A percentile compares a stretch with the other conserved stretches of the same genome.
Conservation (phyloP, 2,113 vertebrate species). For the Lonchura striata region DNA sequence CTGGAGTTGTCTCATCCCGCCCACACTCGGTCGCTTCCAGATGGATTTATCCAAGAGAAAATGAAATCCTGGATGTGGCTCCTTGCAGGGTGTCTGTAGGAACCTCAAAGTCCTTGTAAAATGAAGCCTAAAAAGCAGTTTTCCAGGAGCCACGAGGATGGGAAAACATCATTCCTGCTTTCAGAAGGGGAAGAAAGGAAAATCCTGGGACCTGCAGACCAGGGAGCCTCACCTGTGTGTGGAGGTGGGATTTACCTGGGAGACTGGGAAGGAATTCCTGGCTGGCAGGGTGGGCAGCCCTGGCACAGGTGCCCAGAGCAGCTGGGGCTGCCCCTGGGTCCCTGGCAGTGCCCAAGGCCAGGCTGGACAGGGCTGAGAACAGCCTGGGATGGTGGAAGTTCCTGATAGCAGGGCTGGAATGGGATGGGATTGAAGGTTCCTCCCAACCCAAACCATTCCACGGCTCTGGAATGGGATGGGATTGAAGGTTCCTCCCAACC, state of each 20-base stretch:
- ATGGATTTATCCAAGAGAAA: not conserved
- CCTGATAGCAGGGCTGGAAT: no score
- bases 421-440: not conserved
- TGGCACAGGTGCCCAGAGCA: not conserved
- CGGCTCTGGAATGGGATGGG: not conserved
- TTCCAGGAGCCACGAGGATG: not conserved
- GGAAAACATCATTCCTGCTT: not conserved
- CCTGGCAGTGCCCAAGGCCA: not conserved
- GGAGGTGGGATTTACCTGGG: not conserved
- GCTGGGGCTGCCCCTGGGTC: not conserved
- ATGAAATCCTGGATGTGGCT: not conserved
- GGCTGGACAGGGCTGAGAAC: not conserved
- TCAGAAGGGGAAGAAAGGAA: not conserved
- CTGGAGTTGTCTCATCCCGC: not conserved
- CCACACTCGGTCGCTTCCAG: not conserved
- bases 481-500: not conserved
- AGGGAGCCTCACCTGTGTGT: not conserved
- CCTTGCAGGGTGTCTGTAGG: accelerated
- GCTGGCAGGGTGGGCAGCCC: not conserved
- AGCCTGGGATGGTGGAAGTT: accelerated
- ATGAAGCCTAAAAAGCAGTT: not conserved
- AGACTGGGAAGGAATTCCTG: not conserved
- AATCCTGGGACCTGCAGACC: not conserved
- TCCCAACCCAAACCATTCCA: not conserved
- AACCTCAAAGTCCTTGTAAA: not conserved